Base-by-base conservation (phyloP, 2,797 vertebrate species). In the Telmatherina bonti region DNA sequence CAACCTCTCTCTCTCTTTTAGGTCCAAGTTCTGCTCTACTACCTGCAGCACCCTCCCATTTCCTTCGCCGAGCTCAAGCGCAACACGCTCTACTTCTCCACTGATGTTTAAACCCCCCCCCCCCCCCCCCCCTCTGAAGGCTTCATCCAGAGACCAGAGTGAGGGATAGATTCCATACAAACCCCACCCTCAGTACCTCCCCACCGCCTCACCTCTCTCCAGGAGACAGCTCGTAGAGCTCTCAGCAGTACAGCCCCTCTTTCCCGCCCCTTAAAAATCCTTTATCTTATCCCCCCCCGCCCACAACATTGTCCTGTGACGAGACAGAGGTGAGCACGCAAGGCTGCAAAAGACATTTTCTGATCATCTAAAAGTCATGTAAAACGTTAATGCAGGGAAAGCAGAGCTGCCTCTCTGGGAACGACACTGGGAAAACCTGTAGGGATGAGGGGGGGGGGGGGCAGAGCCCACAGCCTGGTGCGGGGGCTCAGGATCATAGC, bases 1-100 rank as follows among this genome's bases (percentile, higher is more conserved):
- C 20, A 12, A 16, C 6, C 22, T 18, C 13, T 63, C 27, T 13
- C 78, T 27, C 68, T 57, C 22, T n/a, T n/a, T 16, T 83, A 99
- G 98, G 98, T 99, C 82, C 98, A 99, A 88, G 98, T 99, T 85
- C 94, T 99, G 79, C 96, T 99, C 67, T 99, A 99, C 89, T 99
- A 99, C 93, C 90, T 99, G 93, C 98, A 99, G 93, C 98, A 99
- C 82, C 93, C 96, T 64, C 97, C 97, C 71, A 96, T 99, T 78
- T 95, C 96, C 93, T 97, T 97, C 53, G 94, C 95, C 0, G 98
- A 99, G 89, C 95, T 99, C 76, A 99, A 99, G 93, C 96, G 96
- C 85, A 99, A 97, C 93, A 97, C 96, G 53, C 96, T 98, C 83
- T 99, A 97, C 93, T 98, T 96, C 91, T 99, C 98, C 92, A 99